Base-by-base conservation (phyloP, 2,113 vertebrate genomes). In the Oxyruncus cristatus region DNA sequence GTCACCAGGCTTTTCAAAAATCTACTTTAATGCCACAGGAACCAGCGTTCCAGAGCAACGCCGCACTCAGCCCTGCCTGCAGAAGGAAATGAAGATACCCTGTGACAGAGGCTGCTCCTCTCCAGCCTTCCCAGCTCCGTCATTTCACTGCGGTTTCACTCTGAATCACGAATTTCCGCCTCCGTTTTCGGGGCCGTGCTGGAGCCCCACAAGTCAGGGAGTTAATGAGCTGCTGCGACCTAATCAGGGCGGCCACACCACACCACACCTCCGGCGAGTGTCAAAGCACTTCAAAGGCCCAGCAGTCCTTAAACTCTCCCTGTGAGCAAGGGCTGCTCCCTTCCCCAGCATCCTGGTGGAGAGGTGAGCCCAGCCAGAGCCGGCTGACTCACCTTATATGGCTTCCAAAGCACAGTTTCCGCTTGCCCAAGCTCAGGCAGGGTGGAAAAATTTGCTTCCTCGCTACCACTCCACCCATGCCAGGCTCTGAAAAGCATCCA, bases 401-500 rank as follows among this genome's bases (percentile, higher is more conserved):
- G 92, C 96, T 94, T 19, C 95, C 94, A 70, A 79, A 52, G 70
- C 90, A 49, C 88, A 26, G 46, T 70, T 96, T 92, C 92, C 15
- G 41, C 96, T 95, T 93, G 95, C 95, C 95, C 94, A 83, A 96
- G 92, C 92, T 88, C 85, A 11, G 78, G 95, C 94, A 83, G 92
- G 93, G 85, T 85, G 93, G 95, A 96, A 96, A 96, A 89, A 85
- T 88, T 72, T 49, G 88, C 70, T 88, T 93, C 90, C 90, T 89
- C 1, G 11, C 85, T 72, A 37, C 96, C 58, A 33, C 96, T 65
- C 90, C 94, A 16, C 94, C 93, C 94, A 73, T 44, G 52, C 53
- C 0, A 1, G 88, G 92, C 82, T 94, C 53, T 10, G 13, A 70
- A 91, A 80, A 95, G 76, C 73, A 53, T 86, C 89, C 72, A 13